phyloP scores from a whole-genome alignment of 2,113 vertebrate genomes.

The Nerophis ophidion region DNA sequence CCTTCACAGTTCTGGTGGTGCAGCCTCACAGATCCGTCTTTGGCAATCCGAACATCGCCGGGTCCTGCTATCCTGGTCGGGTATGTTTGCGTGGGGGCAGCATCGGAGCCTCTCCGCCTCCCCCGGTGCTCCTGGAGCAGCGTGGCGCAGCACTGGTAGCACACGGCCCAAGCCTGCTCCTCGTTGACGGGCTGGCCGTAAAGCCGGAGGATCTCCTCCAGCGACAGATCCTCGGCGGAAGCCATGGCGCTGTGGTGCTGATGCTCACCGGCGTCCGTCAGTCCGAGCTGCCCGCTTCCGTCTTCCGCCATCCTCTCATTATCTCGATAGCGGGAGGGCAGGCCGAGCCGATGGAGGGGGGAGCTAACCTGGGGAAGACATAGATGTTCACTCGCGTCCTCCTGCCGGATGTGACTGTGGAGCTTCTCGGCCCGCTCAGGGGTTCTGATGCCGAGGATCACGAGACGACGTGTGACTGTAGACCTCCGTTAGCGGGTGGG shows the following conservation, averaged over 20 bases:
- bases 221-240: constrained; percentile 69
- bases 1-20: constrained; percentile 50
- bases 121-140: constrained; percentile 61
- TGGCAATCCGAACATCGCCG: constrained; percentile 77
- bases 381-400: constrained; percentile 23
- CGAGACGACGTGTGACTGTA: constrained; percentile 25
- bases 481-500: constrained; percentile 1
- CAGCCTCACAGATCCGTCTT: constrained; percentile 77
- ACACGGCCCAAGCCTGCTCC: constrained; percentile 97
- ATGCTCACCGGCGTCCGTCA: constrained; percentile 56
- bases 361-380: constrained; percentile 29
- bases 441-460: constrained; percentile 18
- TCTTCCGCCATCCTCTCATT: constrained; percentile 71
- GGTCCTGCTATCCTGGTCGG: constrained; percentile 59
- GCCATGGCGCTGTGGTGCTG: constrained; percentile 44
- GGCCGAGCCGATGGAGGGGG: constrained; percentile 16
- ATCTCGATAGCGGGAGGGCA: constrained; percentile 32
- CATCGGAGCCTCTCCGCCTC: constrained; percentile 44
- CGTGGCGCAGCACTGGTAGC: constrained; percentile 86
- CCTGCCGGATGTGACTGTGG: neutral
- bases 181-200: constrained; percentile 95
- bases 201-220: constrained; percentile 84
- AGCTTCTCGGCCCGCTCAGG: neutral
- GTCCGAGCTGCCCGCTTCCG: constrained; percentile 46
- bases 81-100: constrained; percentile 14